These are phyloP conservation scores for Acrobeloides nanus DNA, from an alignment of 2,888 invertebrate species.

Conservation along the genomic window DNA sequence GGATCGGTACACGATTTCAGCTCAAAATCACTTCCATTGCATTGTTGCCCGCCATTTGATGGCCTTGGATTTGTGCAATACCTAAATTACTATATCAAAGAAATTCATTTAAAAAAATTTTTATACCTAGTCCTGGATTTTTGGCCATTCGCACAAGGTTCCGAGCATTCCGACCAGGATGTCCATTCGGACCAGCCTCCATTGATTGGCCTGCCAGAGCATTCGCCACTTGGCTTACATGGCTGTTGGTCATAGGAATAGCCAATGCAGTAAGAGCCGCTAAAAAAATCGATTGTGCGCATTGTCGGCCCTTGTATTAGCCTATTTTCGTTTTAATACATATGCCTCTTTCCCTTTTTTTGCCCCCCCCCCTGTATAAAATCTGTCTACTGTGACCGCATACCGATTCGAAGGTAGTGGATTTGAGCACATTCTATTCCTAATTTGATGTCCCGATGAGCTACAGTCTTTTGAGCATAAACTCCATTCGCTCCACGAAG, in stretches of 20 bases:
- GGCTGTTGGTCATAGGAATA: slow-evolving; percentile 51
- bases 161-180: slow-evolving; percentile 44
- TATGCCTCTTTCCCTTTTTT: too few species aligned
- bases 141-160: slow-evolving; percentile 43
- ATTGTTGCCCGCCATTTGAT: slow-evolving; percentile 42
- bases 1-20: slow-evolving; percentile 39
- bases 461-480: slow-evolving; percentile 45
- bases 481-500: slow-evolving; percentile 47
- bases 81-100: slow-evolving; percentile 17
- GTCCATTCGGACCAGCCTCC: slow-evolving; percentile 51
- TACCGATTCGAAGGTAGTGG: slow-evolving; percentile 47
- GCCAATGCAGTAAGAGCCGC: slow-evolving; percentile 51
- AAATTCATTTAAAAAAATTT: background rate
- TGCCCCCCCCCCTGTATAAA: too few species aligned
- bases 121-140: slow-evolving; percentile 41
- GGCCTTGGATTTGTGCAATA: slow-evolving; percentile 49
- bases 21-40: slow-evolving; percentile 51
- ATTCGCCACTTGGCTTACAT: slow-evolving; percentile 24
- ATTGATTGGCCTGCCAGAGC: slow-evolving; percentile 30
- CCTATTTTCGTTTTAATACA: background rate
- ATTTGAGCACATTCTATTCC: slow-evolving; percentile 52
- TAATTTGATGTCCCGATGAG: slow-evolving; percentile 42
- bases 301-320: too few species aligned
- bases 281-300: background rate
- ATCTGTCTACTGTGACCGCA: too few species aligned